Evolutionary conservation across 2,113 vertebrate genomes (phyloP).

Genomic region (Axis porcinus): DNA sequence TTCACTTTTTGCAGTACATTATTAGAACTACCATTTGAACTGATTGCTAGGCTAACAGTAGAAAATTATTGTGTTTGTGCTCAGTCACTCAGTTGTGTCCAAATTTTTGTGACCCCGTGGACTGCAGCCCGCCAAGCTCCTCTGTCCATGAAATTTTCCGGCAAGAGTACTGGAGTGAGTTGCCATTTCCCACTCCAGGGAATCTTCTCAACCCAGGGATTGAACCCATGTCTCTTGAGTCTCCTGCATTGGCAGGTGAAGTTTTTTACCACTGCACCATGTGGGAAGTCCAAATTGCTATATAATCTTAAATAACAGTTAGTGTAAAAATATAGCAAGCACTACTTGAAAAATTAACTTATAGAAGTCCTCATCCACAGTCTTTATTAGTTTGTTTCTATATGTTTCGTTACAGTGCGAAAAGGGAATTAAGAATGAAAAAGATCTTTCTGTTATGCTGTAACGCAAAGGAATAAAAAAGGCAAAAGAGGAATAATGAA

Average conservation of each 20-base stretch:
- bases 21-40: background rate
- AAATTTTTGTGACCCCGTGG: background rate
- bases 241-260: background rate
- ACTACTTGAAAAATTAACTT: constrained; percentile 12
- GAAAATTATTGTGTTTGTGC: background rate
- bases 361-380: background rate
- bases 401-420: background rate
- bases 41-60: background rate
- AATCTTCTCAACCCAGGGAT: background rate
- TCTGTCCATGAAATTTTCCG: background rate
- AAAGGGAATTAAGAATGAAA: constrained; percentile 23
- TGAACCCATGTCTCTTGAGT: background rate
- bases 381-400: background rate
- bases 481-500: background rate
- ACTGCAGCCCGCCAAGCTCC: background rate
- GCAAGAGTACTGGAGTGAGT: background rate
- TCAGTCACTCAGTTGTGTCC: background rate
- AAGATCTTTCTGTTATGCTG: background rate
- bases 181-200: background rate
- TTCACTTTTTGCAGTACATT: background rate
- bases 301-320: background rate
- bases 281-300: background rate
- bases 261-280: background rate
- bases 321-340: background rate
- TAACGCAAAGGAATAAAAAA: background rate